phyloP scores from a whole-genome alignment of 2,888 invertebrate genomes.

The Trilocha varians region DNA sequence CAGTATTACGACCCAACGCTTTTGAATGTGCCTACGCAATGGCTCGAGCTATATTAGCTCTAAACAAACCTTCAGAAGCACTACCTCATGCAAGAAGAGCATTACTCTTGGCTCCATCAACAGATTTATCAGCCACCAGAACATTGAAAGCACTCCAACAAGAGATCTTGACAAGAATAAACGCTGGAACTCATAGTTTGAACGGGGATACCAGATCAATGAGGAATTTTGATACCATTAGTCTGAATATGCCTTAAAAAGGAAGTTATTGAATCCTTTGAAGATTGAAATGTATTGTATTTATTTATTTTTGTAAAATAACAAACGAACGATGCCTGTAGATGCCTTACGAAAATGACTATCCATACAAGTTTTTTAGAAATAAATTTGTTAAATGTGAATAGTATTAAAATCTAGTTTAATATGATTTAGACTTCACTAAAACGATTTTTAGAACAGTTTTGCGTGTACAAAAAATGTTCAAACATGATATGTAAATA shows the following conservation, averaged over 20 bases:
- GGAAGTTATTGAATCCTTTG: too few species aligned
- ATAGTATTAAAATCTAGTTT: too few species aligned
- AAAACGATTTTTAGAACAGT: neutral
- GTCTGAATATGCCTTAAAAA: conserved; percentile 58
- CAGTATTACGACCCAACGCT: conserved; percentile 87
- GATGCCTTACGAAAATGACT: too few species aligned
- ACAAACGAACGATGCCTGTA: too few species aligned
- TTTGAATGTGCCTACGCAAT: conserved; percentile 95
- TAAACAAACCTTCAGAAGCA: conserved; percentile 82
- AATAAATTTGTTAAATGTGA: too few species aligned
- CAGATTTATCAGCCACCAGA: conserved; percentile 80
- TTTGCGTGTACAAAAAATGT: conserved; percentile 5
- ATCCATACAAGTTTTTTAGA: too few species aligned
- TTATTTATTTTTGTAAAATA: neutral
- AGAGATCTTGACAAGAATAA: conserved; percentile 75
- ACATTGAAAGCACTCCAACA: conserved; percentile 83
- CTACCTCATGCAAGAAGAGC: conserved; percentile 89
- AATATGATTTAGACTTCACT: too few species aligned
- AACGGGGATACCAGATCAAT: conserved; percentile 54
- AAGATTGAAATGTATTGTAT: too few species aligned
- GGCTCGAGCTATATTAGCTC: conserved; percentile 88
- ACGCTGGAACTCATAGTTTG: conserved; percentile 55
- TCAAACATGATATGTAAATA: conserved; percentile 33
- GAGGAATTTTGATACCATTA: conserved; percentile 65
- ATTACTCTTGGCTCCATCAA: conserved; percentile 79